These are phyloP conservation scores for Pachliopta kotzebuea DNA, from an alignment of 2,888 invertebrate genomes.

Conservation along the genomic window DNA sequence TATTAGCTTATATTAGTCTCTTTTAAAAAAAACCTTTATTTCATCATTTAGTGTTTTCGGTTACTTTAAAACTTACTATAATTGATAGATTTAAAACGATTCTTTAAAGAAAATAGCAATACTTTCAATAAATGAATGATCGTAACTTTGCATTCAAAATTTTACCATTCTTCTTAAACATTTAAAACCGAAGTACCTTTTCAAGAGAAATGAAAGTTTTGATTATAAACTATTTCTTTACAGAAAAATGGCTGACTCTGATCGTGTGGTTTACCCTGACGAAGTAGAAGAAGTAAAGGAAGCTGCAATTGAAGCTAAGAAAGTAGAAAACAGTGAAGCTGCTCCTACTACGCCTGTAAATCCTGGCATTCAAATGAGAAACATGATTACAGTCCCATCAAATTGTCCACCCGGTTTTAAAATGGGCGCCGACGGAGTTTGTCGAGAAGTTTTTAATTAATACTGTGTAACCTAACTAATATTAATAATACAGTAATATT, in stretches of 20 bases:
- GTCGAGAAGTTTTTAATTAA: constrained; percentile 41
- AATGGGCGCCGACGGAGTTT: constrained; percentile 43
- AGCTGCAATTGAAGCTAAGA: constrained; percentile 32
- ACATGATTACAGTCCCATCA: constrained; percentile 49
- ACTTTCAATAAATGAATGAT: no score
- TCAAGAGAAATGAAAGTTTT: not conserved
- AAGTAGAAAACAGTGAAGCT: constrained; percentile 30
- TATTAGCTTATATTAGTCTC: no score
- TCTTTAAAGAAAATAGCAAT: no score
- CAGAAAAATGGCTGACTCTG: constrained; percentile 58
- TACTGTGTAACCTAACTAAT: not conserved
- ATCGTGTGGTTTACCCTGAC: constrained; percentile 59
- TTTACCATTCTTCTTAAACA: not conserved
- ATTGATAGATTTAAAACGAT: no score
- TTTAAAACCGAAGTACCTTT: not conserved
- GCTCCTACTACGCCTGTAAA: not conserved
- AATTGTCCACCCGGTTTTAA: constrained; percentile 45
- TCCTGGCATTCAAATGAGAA: constrained; percentile 42
- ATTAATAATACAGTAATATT: no score
- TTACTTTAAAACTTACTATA: no score
- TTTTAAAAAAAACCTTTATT: no score
- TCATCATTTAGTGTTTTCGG: no score
- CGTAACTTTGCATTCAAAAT: not conserved
- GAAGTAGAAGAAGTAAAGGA: constrained; percentile 52
- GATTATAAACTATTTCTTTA: constrained; percentile 23